Conservation (phyloP, 2,888 invertebrate genomes). For the Sussaba pulchella region DNA sequence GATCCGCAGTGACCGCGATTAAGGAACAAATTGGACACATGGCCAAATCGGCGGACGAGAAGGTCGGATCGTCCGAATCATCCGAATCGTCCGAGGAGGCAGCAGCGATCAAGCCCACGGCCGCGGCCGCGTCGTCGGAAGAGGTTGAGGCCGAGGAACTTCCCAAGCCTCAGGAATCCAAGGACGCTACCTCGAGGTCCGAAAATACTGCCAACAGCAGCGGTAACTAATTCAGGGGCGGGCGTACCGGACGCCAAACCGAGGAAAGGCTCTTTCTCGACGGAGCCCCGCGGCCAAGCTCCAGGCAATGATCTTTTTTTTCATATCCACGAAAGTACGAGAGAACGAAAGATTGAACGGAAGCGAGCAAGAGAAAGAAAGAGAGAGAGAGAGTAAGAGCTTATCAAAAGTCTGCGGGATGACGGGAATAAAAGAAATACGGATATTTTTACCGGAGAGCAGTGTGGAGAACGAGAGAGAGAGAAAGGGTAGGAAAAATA, state of each 20-base stretch:
- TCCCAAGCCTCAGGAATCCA: constrained; percentile 78
- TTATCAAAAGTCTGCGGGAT: constrained; percentile 54
- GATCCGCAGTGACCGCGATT: not conserved
- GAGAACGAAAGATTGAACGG: constrained; percentile 71
- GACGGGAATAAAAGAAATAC: constrained; percentile 3
- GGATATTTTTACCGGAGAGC: not conserved
- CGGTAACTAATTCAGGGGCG: constrained; percentile 43
- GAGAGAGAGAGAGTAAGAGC: constrained; percentile 64
- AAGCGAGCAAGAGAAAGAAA: constrained; percentile 68
- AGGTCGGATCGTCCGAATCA: constrained; percentile 9
- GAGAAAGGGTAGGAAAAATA: too few relatives aligned
- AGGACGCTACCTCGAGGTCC: constrained; percentile 21
- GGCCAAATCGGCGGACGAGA: constrained; percentile 28
- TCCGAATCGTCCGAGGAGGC: constrained; percentile 28
- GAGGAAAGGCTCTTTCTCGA: not conserved
- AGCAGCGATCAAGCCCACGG: constrained; percentile 43
- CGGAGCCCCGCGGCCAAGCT: constrained; percentile 13
- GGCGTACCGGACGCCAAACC: not conserved
- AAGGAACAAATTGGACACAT: constrained; percentile 61
- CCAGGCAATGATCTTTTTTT: constrained; percentile 43
- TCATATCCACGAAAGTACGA: constrained; percentile 69
- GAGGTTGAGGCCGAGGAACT: constrained; percentile 82
- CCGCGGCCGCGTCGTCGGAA: constrained; percentile 71
- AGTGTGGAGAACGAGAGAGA: constrained; percentile 10
- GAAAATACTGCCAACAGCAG: constrained; percentile 65